Conservation (phyloP, 2,888 invertebrate genomes). For the Linnaemya vulpina region DNA sequence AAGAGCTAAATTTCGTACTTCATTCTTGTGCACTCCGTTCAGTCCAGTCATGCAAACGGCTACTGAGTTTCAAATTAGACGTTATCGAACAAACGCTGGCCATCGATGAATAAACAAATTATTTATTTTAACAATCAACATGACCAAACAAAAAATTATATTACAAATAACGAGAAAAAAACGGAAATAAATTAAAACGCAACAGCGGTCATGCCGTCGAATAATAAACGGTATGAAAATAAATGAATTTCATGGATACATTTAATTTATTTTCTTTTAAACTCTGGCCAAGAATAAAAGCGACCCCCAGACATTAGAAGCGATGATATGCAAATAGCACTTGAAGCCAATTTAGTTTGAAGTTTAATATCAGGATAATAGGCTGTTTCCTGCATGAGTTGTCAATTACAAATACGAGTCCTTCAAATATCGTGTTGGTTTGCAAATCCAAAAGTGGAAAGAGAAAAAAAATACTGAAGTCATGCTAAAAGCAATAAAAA, state of each 20-base stretch:
- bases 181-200: background rate
- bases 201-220: background rate
- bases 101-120: constrained; percentile 51
- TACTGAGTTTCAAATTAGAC: background rate
- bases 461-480: constrained; percentile 50
- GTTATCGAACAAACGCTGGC: background rate
- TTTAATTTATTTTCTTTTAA: constrained; percentile 6
- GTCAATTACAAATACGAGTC: constrained; percentile 75
- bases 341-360: constrained; percentile 67
- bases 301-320: constrained; percentile 8
- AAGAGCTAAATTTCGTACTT: too few species aligned
- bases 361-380: constrained; percentile 80
- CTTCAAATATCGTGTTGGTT: constrained; percentile 49
- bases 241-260: constrained; percentile 74
- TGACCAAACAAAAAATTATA: constrained; percentile 54
- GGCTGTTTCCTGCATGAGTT: constrained; percentile 81
- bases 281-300: constrained; percentile 11
- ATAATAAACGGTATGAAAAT: constrained; percentile 51
- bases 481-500: constrained; percentile 54
- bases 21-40: too few species aligned
- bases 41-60: constrained; percentile 54
- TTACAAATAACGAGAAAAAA: background rate
- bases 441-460: constrained; percentile 11
- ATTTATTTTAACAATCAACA: constrained; percentile 60
- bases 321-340: constrained; percentile 71